Conservation (phyloP, 1,140 invertebrate genomes). For the Phthorimaea operculella region DNA sequence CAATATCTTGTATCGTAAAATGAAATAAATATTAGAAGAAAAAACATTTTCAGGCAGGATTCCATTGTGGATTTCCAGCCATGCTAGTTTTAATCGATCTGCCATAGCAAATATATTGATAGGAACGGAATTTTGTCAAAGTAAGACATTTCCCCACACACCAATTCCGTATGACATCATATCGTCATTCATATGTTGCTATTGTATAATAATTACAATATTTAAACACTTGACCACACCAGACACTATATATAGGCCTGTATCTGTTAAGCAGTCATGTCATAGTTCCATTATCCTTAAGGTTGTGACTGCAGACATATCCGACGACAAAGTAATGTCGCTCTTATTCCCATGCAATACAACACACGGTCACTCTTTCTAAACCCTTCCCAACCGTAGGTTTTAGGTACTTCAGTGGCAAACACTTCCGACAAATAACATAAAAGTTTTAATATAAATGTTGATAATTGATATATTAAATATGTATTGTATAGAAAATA, state of each 20-base stretch:
- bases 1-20: not conserved
- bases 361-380: not conserved
- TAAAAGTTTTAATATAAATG: slow-evolving; percentile 45
- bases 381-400: not conserved
- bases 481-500: slow-evolving; percentile 48
- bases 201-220: too few species aligned
- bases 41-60: not conserved
- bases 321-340: slow-evolving; percentile 24
- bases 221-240: too few species aligned
- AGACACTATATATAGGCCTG: not conserved
- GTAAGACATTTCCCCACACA: too few species aligned
- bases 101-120: too few species aligned
- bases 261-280: slow-evolving; percentile 35
- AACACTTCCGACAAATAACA: slow-evolving; percentile 57
- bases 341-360: slow-evolving; percentile 14
- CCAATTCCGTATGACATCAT: too few species aligned
- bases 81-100: too few species aligned
- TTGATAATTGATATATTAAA: slow-evolving; percentile 41
- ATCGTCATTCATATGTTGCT: too few species aligned
- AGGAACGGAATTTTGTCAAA: too few species aligned
- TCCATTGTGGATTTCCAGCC: not conserved
- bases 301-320: slow-evolving; percentile 64
- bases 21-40: not conserved
- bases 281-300: slow-evolving; percentile 26
- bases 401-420: slow-evolving; percentile 29